Base-by-base conservation (phyloP, 2,888 invertebrate species). In the Phortica okadai region DNA sequence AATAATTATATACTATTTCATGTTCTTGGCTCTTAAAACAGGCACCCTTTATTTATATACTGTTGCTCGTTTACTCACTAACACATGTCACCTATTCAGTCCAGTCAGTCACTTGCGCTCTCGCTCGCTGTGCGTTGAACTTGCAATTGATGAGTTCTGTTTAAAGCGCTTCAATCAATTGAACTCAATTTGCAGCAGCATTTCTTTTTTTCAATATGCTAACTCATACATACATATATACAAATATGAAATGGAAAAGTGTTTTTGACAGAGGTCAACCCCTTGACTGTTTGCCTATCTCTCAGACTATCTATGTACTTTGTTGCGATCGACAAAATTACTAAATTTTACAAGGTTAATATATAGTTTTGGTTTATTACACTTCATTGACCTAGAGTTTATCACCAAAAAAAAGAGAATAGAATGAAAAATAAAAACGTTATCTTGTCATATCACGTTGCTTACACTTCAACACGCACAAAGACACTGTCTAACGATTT, bases 351-450 rank as follows among this genome's bases (percentile, higher is more conserved):
- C 80, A 80, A 80, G 80, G 80, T 80, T 78, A 80, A 50, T 56
- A 62, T 50, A 67, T 25, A 11, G n/a, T 70, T 73, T 73, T 62
- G 66, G 50, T 66, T 76, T 70, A 45, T 69, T 62, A 73, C 74
- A 56, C 75, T 76, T 72, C 78, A 80, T 77, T 82, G 82, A 78
- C 80, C 80, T 79, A 80, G 82, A 79, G 82, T 76, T 66, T 54
- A 41, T 41, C 14, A 66, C 42, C 41, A 25, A 10, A 59, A 59
- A 59, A 7, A 16, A 21, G 16, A 4, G 25, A 59, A 56, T 21
- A 21, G 21, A 21, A 21, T 21, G 21, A 21, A 21, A 21, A 21
- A 21, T 21, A 56, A 56, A 56, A 56, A 56, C 14, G 8, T 56
- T 6, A 16, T n/a, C n/a, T 14, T 59, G 16, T 59, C 25, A 59